Base-by-base conservation (phyloP, 2,888 invertebrate genomes). In the Ceramica pisi region DNA sequence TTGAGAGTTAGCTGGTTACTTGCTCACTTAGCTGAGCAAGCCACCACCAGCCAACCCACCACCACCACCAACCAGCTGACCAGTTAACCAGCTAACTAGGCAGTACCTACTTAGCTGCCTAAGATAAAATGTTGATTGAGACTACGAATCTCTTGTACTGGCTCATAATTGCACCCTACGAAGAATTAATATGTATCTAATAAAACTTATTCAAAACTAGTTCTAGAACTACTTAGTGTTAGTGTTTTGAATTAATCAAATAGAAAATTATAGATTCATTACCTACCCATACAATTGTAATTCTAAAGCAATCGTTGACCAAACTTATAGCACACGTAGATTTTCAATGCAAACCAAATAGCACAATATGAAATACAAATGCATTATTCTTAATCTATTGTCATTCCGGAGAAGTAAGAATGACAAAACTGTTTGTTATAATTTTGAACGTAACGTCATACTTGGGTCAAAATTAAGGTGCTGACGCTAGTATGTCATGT, bases 381-480 rank as follows among this genome's bases (percentile, higher is more conserved):
- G 50, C 31, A 69, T 75, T 60, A n/a, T 71, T n/a, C n/a, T n/a
- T n/a, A 77, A 61, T 76, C 64, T 66, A 78, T 77, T 77, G 71
- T 60, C 57, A 67, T 73, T 72, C 76, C 71, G 53, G 64, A 78
- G 38, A 64, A 77, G 67, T 71, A 68, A 55, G 75, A 63, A 69
- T 70, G 69, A 63, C 57, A 68, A 64, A 71, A 60, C 16, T 19
- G 53, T 75, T 73, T 65, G 31, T 55, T 71, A 9, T 59, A 38
- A 76, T 38, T 76, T 41, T 55, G 50, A 44, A 70, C 26, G 10
- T 55, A 55, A 51, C 60, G 66, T 56, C 66, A 65, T 46, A 31
- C 31, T 31, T 31, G 44, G 48, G 38, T 55, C 26, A 53, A 73
- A 67, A 65, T 57, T 66, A 75, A 65, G 70, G 63, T 26, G 38